Conservation (phyloP, 2,797 vertebrate genomes). For the Falco columbarius region DNA sequence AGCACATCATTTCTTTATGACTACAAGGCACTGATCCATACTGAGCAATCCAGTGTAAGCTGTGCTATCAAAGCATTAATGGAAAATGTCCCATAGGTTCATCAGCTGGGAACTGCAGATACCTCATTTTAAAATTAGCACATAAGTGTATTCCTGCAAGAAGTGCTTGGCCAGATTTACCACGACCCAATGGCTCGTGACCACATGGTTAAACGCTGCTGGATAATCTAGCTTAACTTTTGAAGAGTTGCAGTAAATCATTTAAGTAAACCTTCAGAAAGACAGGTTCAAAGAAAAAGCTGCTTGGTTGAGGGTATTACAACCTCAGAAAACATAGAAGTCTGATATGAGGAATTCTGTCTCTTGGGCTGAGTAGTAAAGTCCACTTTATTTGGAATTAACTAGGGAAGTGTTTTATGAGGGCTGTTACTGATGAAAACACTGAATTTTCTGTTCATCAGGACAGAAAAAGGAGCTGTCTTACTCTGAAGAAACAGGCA, state of each 20-base stretch:
- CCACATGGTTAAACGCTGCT: neutral
- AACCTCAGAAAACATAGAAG: neutral
- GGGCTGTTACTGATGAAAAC: neutral
- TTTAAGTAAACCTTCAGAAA: neutral
- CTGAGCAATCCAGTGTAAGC: neutral
- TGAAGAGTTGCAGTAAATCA: neutral
- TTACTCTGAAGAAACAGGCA: neutral
- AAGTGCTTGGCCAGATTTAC: slow-evolving; percentile 12
- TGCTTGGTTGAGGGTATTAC: neutral
- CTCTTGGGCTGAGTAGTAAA: neutral
- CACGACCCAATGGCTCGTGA: neutral
- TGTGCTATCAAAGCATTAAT: neutral
- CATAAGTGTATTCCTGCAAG: neutral
- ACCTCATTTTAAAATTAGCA: neutral
- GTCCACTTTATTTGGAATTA: neutral
- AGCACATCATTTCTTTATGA: neutral
- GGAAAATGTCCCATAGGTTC: neutral
- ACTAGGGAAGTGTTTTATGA: neutral
- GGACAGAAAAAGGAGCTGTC: neutral
- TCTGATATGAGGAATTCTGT: neutral
- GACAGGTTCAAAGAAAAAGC: neutral
- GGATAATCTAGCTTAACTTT: slow-evolving; percentile 21
- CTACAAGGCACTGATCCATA: neutral
- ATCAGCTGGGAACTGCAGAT: neutral
- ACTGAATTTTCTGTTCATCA: neutral